phyloP scores from a whole-genome alignment of 1,140 invertebrate genomes.

The Drosophila nasuta region DNA sequence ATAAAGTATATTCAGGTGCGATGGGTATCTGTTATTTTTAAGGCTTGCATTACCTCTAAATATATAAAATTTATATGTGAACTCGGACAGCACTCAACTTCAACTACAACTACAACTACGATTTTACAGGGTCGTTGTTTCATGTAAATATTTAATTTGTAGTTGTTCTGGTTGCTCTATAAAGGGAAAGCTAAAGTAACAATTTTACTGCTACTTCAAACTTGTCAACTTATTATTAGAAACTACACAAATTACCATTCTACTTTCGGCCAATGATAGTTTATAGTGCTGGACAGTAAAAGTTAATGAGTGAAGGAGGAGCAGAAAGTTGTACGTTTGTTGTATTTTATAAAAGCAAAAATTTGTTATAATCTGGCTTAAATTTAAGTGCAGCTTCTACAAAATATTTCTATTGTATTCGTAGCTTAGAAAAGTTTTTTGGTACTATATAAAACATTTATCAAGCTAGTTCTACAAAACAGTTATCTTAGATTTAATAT shows the following conservation, averaged over 20 bases:
- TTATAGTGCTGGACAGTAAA: neutral
- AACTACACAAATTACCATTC: neutral
- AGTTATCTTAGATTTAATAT: too few relatives aligned
- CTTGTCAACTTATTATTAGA: slow-evolving; percentile 3
- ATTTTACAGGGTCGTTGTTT: neutral
- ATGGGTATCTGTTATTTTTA: neutral
- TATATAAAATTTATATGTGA: slow-evolving; percentile 30
- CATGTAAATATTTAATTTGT: slow-evolving; percentile 16
- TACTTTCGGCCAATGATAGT: neutral
- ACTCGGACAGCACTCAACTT: neutral
- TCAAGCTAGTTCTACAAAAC: too few relatives aligned
- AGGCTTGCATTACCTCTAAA: neutral
- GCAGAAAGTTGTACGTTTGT: neutral
- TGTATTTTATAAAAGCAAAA: too few relatives aligned
- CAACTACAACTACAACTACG: neutral
- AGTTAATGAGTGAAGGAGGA: neutral
- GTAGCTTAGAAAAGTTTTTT: too few relatives aligned
- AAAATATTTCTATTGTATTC: too few relatives aligned
- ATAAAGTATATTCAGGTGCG: slow-evolving; percentile 21
- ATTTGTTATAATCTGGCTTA: too few relatives aligned
- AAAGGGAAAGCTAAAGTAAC: neutral
- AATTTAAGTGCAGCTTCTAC: too few relatives aligned
- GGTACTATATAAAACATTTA: too few relatives aligned
- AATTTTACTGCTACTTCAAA: neutral
- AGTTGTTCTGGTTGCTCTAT: neutral